Conservation (phyloP, 2,888 invertebrate genomes). For the Dicyrtomina minuta region DNA sequence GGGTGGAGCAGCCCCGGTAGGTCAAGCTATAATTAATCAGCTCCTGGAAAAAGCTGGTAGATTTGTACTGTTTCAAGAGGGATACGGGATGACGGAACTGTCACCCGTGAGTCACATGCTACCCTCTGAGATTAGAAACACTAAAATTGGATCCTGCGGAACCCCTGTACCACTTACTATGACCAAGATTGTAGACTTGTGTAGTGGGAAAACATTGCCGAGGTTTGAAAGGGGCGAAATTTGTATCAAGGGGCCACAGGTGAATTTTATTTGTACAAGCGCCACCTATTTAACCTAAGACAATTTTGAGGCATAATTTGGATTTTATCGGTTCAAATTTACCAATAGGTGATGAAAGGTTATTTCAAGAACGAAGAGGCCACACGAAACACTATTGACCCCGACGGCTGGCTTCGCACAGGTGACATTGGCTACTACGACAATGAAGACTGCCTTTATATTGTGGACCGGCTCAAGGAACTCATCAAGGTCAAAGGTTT, state of each 20-base stretch:
- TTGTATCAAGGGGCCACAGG: conserved; percentile 66
- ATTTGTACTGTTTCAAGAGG: conserved; percentile 53
- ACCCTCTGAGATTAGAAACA: conserved; percentile 33
- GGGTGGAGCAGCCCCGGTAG: conserved; percentile 68
- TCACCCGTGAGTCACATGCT: conserved; percentile 39
- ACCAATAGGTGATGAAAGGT: conserved; percentile 66
- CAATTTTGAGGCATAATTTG: too few species aligned
- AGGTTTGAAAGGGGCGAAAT: conserved; percentile 72
- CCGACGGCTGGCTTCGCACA: conserved; percentile 78
- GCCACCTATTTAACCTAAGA: too few species aligned
- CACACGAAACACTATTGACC: conserved; percentile 70
- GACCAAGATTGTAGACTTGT: conserved; percentile 66
- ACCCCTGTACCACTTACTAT: conserved; percentile 58
- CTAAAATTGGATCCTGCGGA: conserved; percentile 39
- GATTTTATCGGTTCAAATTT: too few species aligned
- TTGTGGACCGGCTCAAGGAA: conserved; percentile 78
- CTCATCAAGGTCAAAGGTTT: too few species aligned
- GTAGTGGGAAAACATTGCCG: conserved; percentile 62
- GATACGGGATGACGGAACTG: conserved; percentile 72
- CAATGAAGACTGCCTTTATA: conserved; percentile 61
- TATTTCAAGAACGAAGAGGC: conserved; percentile 76
- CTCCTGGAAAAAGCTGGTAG: conserved; percentile 59
- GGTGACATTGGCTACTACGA: too few species aligned
- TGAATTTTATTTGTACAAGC: conserved; percentile 77
- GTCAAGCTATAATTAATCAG: conserved; percentile 61